Conservation (phyloP, 2,113 vertebrate genomes). For the Sebastes schlegelii region DNA sequence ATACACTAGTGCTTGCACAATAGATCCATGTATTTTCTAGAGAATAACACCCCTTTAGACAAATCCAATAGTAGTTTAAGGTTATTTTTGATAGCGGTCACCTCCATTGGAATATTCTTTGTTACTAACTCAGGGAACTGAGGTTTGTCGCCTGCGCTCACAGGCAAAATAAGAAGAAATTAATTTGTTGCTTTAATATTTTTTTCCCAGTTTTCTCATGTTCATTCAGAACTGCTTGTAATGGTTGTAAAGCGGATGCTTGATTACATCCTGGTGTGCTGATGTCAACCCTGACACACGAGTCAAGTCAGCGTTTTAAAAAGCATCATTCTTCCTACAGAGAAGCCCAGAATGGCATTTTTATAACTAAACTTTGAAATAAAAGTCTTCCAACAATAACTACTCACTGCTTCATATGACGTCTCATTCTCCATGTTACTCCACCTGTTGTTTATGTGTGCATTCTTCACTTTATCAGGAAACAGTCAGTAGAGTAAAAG, state of each 20-base stretch:
- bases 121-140: conserved; percentile 88
- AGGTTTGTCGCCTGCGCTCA: conserved; percentile 72
- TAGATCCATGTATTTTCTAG: conserved; percentile 68
- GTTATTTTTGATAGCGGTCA: conserved; percentile 67
- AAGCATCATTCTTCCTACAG: conserved; percentile 54
- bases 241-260: conserved; percentile 20
- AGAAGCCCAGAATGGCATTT: conserved; percentile 59
- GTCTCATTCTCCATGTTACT: not conserved
- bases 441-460: not conserved
- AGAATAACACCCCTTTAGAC: conserved; percentile 54
- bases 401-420: not conserved
- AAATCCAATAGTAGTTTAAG: conserved; percentile 63
- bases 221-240: conserved; percentile 47
- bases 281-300: conserved; percentile 36
- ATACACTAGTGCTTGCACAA: conserved; percentile 65
- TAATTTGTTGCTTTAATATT: conserved; percentile 71
- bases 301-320: conserved; percentile 36
- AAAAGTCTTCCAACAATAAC: conserved; percentile 74
- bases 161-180: conserved; percentile 54
- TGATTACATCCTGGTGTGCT: conserved; percentile 44
- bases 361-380: conserved; percentile 79
- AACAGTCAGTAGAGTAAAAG: not conserved
- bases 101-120: conserved; percentile 72
- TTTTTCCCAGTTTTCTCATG: conserved; percentile 29
- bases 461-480: not conserved